Evolutionary conservation across 2,888 invertebrate genomes (phyloP), one percentile per base, ranked within the genome.

Genomic region (Ellobium chinense): DNA sequence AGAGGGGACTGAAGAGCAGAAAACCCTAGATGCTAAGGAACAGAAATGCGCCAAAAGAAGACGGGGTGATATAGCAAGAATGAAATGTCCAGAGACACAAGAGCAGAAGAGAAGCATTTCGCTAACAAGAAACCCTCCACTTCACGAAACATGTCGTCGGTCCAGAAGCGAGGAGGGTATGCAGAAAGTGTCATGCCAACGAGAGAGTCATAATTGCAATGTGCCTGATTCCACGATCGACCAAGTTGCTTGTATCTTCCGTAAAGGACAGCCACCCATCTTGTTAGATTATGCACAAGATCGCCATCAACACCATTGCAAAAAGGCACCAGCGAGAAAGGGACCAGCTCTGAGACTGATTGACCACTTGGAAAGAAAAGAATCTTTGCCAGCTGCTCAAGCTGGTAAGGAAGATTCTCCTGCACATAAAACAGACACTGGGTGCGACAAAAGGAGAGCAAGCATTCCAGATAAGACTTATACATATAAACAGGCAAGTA

Each of bases 351-450:
- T 60, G 54, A 60, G 60, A 60, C 65, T 65, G 24, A 65, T 65
- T 27, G 65, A 65, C 65, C 65, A 65, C 21, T 27, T 65, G 9
- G 65, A 65, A 31, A 27, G 65, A 65, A 65, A 65, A 27, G 65
- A 65, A n/a, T n/a, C n/a, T n/a, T n/a, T n/a, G n/a, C n/a, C n/a
- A n/a, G n/a, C n/a, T n/a, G n/a, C n/a, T n/a, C n/a, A n/a, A n/a
- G n/a, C n/a, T n/a, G n/a, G n/a, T n/a, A n/a, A n/a, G n/a, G n/a
- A n/a, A n/a, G n/a, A n/a, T n/a, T n/a, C n/a, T n/a, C n/a, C n/a
- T n/a, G n/a, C n/a, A n/a, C n/a, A n/a, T n/a, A n/a, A n/a, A n/a
- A n/a, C n/a, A n/a, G n/a, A n/a, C n/a, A n/a, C n/a, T n/a, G n/a
- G n/a, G n/a, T n/a, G n/a, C n/a, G n/a, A n/a, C n/a, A n/a, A n/a